phyloP scores from a whole-genome alignment of 2,113 vertebrate genomes.

The Todiramphus saurophagus region DNA sequence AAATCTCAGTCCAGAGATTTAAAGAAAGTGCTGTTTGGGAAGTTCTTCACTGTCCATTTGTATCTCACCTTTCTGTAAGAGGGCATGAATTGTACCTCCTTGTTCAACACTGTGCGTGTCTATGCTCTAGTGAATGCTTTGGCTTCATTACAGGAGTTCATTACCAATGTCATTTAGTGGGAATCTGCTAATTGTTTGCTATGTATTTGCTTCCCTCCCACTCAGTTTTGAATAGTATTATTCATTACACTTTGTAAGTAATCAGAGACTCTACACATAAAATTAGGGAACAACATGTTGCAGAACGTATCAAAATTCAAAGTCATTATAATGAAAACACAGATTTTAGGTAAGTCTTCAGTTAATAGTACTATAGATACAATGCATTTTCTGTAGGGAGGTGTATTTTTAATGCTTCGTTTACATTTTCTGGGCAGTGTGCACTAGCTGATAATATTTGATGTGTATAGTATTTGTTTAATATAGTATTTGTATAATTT shows the following conservation, averaged over 20 bases:
- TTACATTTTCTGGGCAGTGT: neutral
- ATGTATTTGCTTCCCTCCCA: slow-evolving; percentile 28
- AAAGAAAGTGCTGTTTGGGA: neutral
- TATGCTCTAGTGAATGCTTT: neutral
- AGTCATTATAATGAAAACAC: neutral
- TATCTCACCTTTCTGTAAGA: neutral
- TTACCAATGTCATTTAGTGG: slow-evolving; percentile 6
- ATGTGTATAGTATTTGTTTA: neutral
- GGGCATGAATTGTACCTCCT: neutral
- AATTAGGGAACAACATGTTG: slow-evolving; percentile 11
- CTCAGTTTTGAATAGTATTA: slow-evolving; percentile 17
- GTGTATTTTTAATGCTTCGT: neutral
- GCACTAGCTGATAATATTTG: neutral
- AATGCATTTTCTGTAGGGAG: neutral
- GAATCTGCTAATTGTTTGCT: slow-evolving; percentile 40
- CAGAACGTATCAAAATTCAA: slow-evolving; percentile 27
- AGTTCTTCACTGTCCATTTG: neutral
- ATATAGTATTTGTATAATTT: neutral
- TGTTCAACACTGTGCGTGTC: neutral
- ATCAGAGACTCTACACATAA: neutral
- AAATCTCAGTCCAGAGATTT: neutral
- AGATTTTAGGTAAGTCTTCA: neutral
- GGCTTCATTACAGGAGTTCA: neutral
- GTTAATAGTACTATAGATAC: neutral
- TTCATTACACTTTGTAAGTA: slow-evolving; percentile 45